Base-by-base conservation (phyloP, 2,888 invertebrate genomes). In the Eristalinus aeneus region DNA sequence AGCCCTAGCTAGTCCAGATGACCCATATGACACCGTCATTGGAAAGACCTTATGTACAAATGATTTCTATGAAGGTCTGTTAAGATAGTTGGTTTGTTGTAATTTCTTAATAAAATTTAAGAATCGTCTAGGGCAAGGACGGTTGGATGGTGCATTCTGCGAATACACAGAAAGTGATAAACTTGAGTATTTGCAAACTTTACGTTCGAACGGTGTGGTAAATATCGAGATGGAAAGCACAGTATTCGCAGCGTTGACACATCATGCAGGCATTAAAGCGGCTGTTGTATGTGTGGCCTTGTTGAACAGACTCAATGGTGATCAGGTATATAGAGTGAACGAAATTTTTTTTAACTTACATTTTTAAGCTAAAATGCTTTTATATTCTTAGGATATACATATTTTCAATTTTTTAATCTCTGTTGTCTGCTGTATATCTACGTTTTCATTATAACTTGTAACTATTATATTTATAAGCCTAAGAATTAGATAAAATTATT, bases 211-310 rank as follows among this genome's bases (percentile, higher is more conserved):
- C 64, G 98, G 98, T 1, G 97, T 99, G 12, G 95, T 96, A 27
- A 99, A 99, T 93, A 98, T 99, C 89, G 99, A 99, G 93, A 98
- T 98, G 99, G 99, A 99, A 93, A 96, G 97, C 53, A 94, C 97
- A 9, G 96, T 97, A 12, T 98, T 99, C 91, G 97, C 98, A 0
- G 98, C 98, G 0, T 94, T 98, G 72, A 98, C 98, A 31, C 96
- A 97, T 91, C 97, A 97, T 92, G 98, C 98, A 9, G 97, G 98
- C 12, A 97, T 98, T 88, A 96, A 96, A 91, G 96, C 98, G 0
- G 98, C 97, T n/a, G 97, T 99, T 39, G 95, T 98, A 31, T 99
- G 99, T 92, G 99, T 98, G 69, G 96, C 98, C 0, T 93, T 99
- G 36, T 93, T 99, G 69, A 98, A 99, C 93, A 94, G 99, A 88